These are phyloP conservation scores for Drosophila bipectinata DNA, from an alignment of 1,140 invertebrate genomes.

Conservation along the genomic window DNA sequence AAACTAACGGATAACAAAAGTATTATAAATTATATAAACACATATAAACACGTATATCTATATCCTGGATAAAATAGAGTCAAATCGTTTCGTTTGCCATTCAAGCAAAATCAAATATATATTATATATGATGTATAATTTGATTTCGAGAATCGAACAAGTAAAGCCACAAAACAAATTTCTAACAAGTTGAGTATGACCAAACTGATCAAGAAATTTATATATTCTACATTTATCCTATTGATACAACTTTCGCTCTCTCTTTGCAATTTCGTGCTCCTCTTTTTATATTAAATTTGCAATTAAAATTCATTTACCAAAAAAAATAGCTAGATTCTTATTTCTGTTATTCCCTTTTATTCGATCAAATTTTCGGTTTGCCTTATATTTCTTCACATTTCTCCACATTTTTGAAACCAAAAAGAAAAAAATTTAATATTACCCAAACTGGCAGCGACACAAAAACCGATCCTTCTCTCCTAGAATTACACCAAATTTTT, in stretches of 20 bases:
- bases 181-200: conserved; percentile 78
- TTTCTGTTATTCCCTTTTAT: conserved; percentile 17
- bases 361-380: conserved; percentile 8
- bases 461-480: conserved; percentile 36
- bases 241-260: conserved; percentile 58
- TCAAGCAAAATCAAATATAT: conserved; percentile 35
- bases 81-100: conserved; percentile 47
- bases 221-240: conserved; percentile 66
- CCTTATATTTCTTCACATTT: conserved; percentile 40
- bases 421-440: conserved; percentile 12
- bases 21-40: conserved; percentile 59
- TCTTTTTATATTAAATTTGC: conserved; percentile 60
- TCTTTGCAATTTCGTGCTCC: conserved; percentile 70
- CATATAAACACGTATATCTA: conserved; percentile 38
- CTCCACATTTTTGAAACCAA: conserved; percentile 33
- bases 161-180: conserved; percentile 69
- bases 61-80: conserved; percentile 35
- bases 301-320: conserved; percentile 49
- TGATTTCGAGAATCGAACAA: conserved; percentile 36
- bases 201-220: conserved; percentile 57
- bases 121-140: conserved; percentile 44
- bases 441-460: conserved; percentile 32
- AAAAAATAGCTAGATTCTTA: conserved; percentile 42
- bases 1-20: conserved; percentile 67
- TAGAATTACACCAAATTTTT: conserved; percentile 39